Percentiles rank a stretch among this genome's conserved stretches.
These are phyloP conservation scores for Spheniscus humboldti DNA, from an alignment of 2,797 vertebrate genomes.

Conservation along the genomic window DNA sequence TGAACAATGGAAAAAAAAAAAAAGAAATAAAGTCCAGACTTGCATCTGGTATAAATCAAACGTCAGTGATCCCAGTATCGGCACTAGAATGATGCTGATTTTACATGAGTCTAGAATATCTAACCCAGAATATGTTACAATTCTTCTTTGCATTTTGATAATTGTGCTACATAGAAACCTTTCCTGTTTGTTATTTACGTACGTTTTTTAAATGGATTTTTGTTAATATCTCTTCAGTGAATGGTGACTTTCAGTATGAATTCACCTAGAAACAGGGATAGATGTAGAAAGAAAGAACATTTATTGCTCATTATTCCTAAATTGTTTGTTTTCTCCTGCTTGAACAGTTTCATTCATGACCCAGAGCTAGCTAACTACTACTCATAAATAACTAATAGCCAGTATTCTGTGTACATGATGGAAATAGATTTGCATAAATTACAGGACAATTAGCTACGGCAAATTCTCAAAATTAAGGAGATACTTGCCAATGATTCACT, in stretches of 20 bases:
- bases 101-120: background rate
- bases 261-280: background rate
- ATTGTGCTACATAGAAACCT: background rate
- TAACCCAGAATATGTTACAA: background rate
- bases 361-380: background rate
- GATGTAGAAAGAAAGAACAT: background rate
- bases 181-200: background rate
- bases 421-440: slow-evolving; percentile 25
- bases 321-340: background rate
- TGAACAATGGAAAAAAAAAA: background rate
- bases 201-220: background rate
- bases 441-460: background rate
- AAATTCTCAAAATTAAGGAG: background rate
- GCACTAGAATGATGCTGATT: background rate
- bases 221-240: background rate
- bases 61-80: background rate
- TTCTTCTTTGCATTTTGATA: background rate
- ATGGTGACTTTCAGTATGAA: background rate
- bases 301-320: background rate
- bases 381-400: background rate
- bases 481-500: background rate
- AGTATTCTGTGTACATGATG: background rate
- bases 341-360: background rate
- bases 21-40: background rate
- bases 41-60: background rate